These are phyloP conservation scores for Montipora foliosa DNA, from an alignment of 64 coral and sea anemone species.

Conservation along the genomic window DNA sequence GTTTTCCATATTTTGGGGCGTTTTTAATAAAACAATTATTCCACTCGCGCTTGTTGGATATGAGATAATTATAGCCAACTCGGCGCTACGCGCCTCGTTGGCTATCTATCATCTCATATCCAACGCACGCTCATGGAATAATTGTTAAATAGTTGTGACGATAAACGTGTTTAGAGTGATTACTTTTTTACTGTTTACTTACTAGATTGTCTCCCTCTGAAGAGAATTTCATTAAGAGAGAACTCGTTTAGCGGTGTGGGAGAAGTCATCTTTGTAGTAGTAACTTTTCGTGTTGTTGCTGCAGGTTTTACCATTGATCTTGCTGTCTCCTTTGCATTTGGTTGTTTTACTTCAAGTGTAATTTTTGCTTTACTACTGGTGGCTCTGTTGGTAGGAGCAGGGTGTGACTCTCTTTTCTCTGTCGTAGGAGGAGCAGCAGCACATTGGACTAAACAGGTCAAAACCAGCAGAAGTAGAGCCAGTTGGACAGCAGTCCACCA, in stretches of 20 bases:
- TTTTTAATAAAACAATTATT: no score
- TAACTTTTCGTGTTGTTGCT: neutral
- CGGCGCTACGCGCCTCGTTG: no score
- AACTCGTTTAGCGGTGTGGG: neutral
- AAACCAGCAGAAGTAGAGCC: slow-evolving; percentile 1
- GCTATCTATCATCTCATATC: no score
- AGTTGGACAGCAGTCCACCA: neutral
- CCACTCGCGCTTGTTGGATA: no score
- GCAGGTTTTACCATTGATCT: neutral
- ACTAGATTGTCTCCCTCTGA: slow-evolving; percentile 34
- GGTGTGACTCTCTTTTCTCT: neutral
- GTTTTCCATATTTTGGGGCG: no score
- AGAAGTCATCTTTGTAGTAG: neutral
- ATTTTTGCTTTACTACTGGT: neutral
- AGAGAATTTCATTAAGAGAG: slow-evolving; percentile 25
- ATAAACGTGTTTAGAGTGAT: neutral
- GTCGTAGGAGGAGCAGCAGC: neutral
- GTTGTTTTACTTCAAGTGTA: neutral
- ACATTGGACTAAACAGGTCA: slow-evolving; percentile 23
- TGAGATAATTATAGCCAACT: no score
- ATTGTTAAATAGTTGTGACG: no score
- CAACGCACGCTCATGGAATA: no score
- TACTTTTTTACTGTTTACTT: neutral
- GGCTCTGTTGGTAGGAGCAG: neutral
- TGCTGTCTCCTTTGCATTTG: neutral